Evolutionary conservation across 2,113 vertebrate species (phyloP).

Genomic region (Amia ocellicauda): DNA sequence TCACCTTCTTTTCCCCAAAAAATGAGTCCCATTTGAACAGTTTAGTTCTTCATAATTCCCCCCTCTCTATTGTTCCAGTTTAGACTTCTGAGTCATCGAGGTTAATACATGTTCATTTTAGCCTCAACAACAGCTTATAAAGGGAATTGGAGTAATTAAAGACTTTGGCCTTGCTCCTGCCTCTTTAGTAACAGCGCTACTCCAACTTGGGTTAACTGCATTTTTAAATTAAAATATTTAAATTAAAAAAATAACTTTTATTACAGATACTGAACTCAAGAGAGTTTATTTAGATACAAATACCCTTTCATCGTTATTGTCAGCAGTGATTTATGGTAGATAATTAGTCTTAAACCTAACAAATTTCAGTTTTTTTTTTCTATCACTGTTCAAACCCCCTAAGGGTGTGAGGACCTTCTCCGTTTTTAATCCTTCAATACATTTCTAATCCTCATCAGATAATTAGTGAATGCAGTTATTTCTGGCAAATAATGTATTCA

Average conservation of each 20-base stretch:
- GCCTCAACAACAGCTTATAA: slow-evolving; percentile 22
- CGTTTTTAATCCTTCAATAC: too few species aligned
- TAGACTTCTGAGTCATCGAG: slow-evolving; percentile 12
- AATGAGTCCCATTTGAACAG: background rate
- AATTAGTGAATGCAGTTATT: too few species aligned
- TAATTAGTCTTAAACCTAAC: too few species aligned
- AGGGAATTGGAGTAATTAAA: slow-evolving; percentile 18
- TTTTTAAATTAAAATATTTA: slow-evolving; percentile 13
- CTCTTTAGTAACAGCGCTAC: background rate
- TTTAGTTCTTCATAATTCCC: slow-evolving; percentile 20
- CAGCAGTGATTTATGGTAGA: background rate
- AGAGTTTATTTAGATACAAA: background rate
- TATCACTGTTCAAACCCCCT: background rate
- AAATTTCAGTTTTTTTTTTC: slow-evolving; percentile 6
- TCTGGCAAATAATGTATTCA: too few species aligned
- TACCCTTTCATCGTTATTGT: slow-evolving; percentile 5
- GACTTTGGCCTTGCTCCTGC: background rate
- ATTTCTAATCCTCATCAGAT: too few species aligned
- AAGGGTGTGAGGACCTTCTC: slow-evolving; percentile 15
- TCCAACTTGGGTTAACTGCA: background rate
- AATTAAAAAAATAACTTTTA: slow-evolving; percentile 5
- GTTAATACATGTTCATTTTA: slow-evolving; percentile 28
- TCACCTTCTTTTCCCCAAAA: too few species aligned
- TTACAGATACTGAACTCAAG: slow-evolving; percentile 10
- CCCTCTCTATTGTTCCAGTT: too few species aligned